Percentiles rank a stretch among this genome's conserved stretches.
Conservation (phyloP, 2,888 invertebrate species). For the Brachypterus glaber region DNA sequence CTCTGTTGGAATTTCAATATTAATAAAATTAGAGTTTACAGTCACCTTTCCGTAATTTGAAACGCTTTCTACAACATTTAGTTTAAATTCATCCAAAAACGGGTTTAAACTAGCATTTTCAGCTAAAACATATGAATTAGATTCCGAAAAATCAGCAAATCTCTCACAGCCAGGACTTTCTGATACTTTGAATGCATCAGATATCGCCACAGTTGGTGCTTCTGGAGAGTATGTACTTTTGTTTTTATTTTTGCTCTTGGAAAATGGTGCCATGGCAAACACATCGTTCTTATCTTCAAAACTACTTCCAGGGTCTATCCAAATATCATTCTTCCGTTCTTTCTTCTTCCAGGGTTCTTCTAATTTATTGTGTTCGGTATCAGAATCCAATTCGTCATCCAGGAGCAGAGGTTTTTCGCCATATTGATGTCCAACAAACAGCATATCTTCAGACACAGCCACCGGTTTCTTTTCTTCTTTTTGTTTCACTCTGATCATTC, state of each 20-base stretch:
- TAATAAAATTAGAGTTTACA: conserved; percentile 31
- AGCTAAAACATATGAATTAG: conserved; percentile 6
- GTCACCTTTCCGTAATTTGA: conserved; percentile 32
- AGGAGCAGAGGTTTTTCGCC: conserved; percentile 65
- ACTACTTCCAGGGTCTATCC: conserved; percentile 36
- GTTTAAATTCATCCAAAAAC: conserved; percentile 28
- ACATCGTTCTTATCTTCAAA: conserved; percentile 49
- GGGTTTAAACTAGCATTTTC: conserved; percentile 28
- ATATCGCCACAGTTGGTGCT: conserved; percentile 1
- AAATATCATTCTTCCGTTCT: conserved; percentile 26
- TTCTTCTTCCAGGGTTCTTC: conserved; percentile 19
- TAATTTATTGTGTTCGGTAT: conserved; percentile 41
- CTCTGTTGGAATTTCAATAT: conserved; percentile 23
- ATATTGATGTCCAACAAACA: conserved; percentile 64
- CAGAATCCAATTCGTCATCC: conserved; percentile 67
- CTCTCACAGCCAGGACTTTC: not conserved
- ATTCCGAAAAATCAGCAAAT: not conserved
- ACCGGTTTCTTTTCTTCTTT: conserved; percentile 40
- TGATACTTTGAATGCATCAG: not conserved
- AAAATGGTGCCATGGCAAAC: conserved; percentile 62
- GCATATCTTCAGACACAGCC: conserved; percentile 41
- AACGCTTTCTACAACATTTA: conserved; percentile 3
- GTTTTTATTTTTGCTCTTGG: conserved; percentile 27
- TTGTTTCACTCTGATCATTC: conserved; percentile 43
- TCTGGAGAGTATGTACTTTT: conserved; percentile 9